Conservation (phyloP, 2,888 invertebrate genomes). For the Nudaria mundana region DNA sequence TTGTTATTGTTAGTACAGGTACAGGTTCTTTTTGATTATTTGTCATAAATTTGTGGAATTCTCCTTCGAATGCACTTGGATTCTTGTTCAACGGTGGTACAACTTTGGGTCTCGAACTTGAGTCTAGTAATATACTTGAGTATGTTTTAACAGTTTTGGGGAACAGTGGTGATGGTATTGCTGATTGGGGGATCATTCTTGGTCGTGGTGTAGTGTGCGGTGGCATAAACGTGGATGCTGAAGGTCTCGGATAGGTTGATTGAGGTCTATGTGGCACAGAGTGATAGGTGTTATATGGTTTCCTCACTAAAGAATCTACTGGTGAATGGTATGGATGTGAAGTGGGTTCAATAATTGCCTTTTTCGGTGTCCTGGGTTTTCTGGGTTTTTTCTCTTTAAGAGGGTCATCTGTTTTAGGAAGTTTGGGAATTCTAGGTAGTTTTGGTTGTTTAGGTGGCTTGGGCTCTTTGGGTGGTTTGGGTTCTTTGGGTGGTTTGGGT, state of each 20-base stretch:
- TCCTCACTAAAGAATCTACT: conserved; percentile 49
- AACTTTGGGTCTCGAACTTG: conserved; percentile 42
- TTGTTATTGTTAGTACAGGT: neutral
- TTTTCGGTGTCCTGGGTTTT: conserved; percentile 60
- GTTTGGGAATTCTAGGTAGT: conserved; percentile 19
- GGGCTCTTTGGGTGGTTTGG: conserved; percentile 24
- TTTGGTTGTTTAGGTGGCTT: conserved; percentile 33
- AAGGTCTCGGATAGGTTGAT: neutral
- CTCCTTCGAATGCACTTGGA: conserved; percentile 66
- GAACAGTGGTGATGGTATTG: conserved; percentile 8
- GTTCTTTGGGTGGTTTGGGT: conserved; percentile 23
- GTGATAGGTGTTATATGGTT: conserved; percentile 34
- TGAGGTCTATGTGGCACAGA: too few species aligned
- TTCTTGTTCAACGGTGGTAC: conserved; percentile 61
- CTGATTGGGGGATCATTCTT: conserved; percentile 8
- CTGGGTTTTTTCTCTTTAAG: conserved; percentile 56
- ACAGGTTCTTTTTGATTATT: neutral
- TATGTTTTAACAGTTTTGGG: conserved; percentile 19
- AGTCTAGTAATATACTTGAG: conserved; percentile 32
- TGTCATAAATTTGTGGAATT: conserved; percentile 68
- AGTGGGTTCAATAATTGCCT: conserved; percentile 14
- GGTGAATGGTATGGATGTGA: conserved; percentile 54
- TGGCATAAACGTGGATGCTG: conserved; percentile 2
- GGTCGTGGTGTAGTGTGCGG: conserved; percentile 8
- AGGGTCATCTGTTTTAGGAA: conserved; percentile 32